Evolutionary conservation across 2,113 vertebrate genomes (phyloP), one percentile per base, ranked within the genome.

Genomic region (Alligator mississippiensis): DNA sequence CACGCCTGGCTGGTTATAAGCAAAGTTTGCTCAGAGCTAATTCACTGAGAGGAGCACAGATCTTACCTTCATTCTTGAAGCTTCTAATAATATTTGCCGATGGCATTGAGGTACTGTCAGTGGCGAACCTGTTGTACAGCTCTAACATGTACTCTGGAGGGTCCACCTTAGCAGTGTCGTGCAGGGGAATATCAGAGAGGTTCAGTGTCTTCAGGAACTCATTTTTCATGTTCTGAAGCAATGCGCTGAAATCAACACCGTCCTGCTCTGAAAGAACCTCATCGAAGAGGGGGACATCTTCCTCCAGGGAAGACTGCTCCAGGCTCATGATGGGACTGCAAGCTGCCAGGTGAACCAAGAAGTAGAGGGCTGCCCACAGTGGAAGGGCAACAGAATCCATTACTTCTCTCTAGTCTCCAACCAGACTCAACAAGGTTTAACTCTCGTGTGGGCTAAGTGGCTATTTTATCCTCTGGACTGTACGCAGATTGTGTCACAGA

Each of bases 111-210:
- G 98, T 98, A 87, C 95, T 98, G 85, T 99, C 99, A 1, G 98
- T 99, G 68, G 99, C 99, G 55, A 99, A 99, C 82, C 98, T 99
- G 97, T 99, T 99, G 97, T 99, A 99, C 54, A 99, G 98, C 96
- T 99, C 99, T 93, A 99, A 88, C 99, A 99, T 99, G 97, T 99
- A 99, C 94, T 99, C 99, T 3, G 99, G 99, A 0, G 99, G 99
- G 66, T 99, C 99, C 79, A 99, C 98, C 81, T 98, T 98, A 82
- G 95, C 95, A 0, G 98, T 94, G 80, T 98, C 97, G 3, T 98
- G 97, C 81, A 94, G 72, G 0, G 98, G 98, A 77, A 98, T 97
- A 70, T 98, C 99, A 0, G 99, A 98, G 87, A 99, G 97, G 96
- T 99, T 99, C 94, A 99, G 94, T 0, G 99, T 99, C 89, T 98